Base-by-base conservation (phyloP, 2,113 vertebrate genomes). In the Takifugu bimaculatus region DNA sequence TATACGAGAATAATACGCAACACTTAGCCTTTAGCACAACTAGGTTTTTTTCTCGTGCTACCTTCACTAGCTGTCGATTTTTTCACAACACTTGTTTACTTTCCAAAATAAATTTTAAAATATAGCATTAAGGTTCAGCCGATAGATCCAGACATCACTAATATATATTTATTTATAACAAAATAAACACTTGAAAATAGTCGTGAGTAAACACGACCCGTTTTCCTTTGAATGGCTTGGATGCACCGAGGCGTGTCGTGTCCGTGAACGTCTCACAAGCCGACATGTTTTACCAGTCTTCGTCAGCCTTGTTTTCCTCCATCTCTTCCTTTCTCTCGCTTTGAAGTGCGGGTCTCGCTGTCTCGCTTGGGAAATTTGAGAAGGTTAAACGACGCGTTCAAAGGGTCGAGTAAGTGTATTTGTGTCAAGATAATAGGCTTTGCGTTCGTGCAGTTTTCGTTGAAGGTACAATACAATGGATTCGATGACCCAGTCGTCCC, bases 401-500 rank as follows among this genome's bases (percentile, higher is more conserved):
- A 29, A 65, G 60, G 63, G 71, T 59, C 32, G 3, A 20, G 44
- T 13, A 59, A 35, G 28, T 13, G 10, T 2, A 43, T 32, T 47
- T 6, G 14, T 44, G 61, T 6, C 1, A 4, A 60, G 14, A 65
- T 54, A 11, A 62, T 60, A 54, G 58, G 45, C 20, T 71, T 72
- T 14, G n/a, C 9, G 59, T n/a, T 39, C 54, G 63, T 68, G 43
- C 58, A 50, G 65, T 49, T 63, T 45, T 64, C 50, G 60, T 63
- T 54, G 49, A 68, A 74, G 54, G 58, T 58, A 63, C 55, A 55
- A 43, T 26, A 88, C 84, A 82, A 92, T 92, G 91, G 90, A 92
- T 76, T 82, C 89, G 72, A 84, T 83, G 84, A 90, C 85, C 72
- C 91, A 92, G 71, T 91, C 91, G 62, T 60, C 88, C 73, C 89